Evolutionary conservation across 1,140 invertebrate genomes (phyloP).

Genomic region (Dreissena rostriformis): DNA sequence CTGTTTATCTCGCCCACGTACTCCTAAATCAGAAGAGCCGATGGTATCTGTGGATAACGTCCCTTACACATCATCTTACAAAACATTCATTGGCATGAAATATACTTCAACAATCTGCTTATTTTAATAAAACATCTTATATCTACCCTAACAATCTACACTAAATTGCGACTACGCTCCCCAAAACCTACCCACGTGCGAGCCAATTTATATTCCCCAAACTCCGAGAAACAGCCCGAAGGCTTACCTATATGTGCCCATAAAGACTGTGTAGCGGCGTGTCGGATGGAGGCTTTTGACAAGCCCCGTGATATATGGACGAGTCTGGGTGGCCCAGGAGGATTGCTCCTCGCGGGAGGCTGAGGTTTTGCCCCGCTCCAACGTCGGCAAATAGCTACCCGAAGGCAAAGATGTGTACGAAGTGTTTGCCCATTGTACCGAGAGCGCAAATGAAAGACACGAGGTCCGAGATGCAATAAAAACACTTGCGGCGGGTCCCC

Average conservation of each 20-base stretch:
- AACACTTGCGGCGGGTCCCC: conserved; percentile 47
- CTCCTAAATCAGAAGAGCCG: too few relatives aligned
- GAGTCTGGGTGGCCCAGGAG: conserved; percentile 44
- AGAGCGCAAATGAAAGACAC: conserved; percentile 38
- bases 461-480: conserved; percentile 47
- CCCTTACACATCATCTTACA: too few relatives aligned
- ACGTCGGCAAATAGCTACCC: too few relatives aligned
- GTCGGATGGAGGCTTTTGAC: conserved; percentile 38
- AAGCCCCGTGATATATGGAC: conserved; percentile 48
- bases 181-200: conserved; percentile 32
- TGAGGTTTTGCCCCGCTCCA: too few relatives aligned
- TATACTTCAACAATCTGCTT: conserved; percentile 35
- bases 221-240: too few relatives aligned
- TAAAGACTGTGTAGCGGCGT: conserved; percentile 53
- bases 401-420: too few relatives aligned
- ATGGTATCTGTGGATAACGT: too few relatives aligned
- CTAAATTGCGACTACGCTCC: neutral
- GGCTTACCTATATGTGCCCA: conserved; percentile 47
- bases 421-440: too few relatives aligned
- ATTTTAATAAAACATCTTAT: conserved; percentile 49
- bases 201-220: conserved; percentile 17
- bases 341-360: conserved; percentile 23
- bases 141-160: conserved; percentile 35
- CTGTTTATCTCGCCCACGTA: too few relatives aligned
- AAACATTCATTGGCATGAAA: conserved; percentile 15